Evolutionary conservation across 2,797 vertebrate genomes (phyloP), one percentile per base, ranked within the genome.

Genomic region (Sebastiscus tertius): DNA sequence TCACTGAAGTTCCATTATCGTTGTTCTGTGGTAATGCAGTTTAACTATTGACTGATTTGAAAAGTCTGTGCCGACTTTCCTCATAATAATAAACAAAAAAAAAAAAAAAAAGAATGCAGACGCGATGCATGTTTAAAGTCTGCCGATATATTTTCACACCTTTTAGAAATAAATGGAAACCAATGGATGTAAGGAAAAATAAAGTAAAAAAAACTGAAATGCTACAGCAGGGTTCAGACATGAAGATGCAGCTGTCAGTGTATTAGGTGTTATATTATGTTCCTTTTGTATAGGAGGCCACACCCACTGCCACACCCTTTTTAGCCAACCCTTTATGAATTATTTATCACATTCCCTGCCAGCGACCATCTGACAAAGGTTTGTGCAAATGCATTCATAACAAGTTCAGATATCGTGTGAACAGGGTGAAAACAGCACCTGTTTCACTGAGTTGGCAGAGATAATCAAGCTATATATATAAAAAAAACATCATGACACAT

Each of bases 381-480:
- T 60, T 33, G 68, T 42, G 81, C 76, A 75, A 76, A 87, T 82
- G 49, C 52, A 86, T 84, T 82, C 73, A 61, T 75, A 62, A 75
- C 68, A 64, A 75, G 27, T 79, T 77, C 24, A 27, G 33, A 65
- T 14, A 4, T 13, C 20, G 72, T 62, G 72, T 29, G 66, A 84
- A 78, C 26, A 55, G 18, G 55, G 58, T 56, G 70, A 77, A 70
- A 84, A 67, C 55, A 68, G 69, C 76, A 64, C 73, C 72, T 62
- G 54, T 69, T 75, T 64, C 1, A 8, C 70, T 18, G 75, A 70
- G 39, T 16, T 67, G 80, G 60, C 78, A 67, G 68, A 62, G 14
- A 60, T 66, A 39, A 83, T 63, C 27, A 59, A 63, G 31, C 69
- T 58, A 59, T 75, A 75, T 34, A 52, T 18, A 7, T 52, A 52